Evolutionary conservation across 2,113 vertebrate species (phyloP).

Genomic region (Austrofundulus limnaeus): DNA sequence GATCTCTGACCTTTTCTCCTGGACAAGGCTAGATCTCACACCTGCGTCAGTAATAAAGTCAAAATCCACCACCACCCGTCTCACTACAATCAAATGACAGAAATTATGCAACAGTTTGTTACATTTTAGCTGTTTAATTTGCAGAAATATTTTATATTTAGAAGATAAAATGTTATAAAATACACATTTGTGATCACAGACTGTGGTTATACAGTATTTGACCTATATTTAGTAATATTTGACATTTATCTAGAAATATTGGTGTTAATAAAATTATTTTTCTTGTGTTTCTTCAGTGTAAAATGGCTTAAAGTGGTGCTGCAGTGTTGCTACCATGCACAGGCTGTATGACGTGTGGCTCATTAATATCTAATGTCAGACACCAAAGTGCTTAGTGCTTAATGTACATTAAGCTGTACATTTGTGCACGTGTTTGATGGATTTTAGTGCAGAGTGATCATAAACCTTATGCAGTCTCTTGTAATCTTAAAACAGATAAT

Average conservation of each 20-base stretch:
- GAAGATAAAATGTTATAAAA: background rate
- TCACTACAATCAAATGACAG: conserved; percentile 18
- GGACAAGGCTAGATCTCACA: conserved; percentile 22
- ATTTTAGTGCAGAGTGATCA: conserved; percentile 13
- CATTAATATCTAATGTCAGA: conserved; percentile 37
- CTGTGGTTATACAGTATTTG: too few species aligned
- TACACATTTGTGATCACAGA: too few species aligned
- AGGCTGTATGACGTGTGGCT: conserved; percentile 33
- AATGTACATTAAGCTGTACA: conserved; percentile 18
- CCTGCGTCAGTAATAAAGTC: conserved; percentile 22
- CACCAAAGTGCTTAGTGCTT: conserved; percentile 48
- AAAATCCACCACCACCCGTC: conserved; percentile 27
- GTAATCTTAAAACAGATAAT: background rate
- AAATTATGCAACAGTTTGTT: background rate
- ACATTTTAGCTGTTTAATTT: background rate
- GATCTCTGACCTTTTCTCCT: conserved; percentile 65
- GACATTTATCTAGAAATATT: conserved; percentile 35
- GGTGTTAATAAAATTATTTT: conserved; percentile 50
- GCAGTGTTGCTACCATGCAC: conserved; percentile 45
- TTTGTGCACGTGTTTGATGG: conserved; percentile 9
- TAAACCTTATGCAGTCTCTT: conserved; percentile 30
- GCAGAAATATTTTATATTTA: background rate
- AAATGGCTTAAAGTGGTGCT: conserved; percentile 50
- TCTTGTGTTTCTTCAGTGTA: conserved; percentile 27
- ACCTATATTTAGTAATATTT: conserved; percentile 19